Base-by-base conservation (phyloP, 2,888 invertebrate species). In the Marronus borbonicus region DNA sequence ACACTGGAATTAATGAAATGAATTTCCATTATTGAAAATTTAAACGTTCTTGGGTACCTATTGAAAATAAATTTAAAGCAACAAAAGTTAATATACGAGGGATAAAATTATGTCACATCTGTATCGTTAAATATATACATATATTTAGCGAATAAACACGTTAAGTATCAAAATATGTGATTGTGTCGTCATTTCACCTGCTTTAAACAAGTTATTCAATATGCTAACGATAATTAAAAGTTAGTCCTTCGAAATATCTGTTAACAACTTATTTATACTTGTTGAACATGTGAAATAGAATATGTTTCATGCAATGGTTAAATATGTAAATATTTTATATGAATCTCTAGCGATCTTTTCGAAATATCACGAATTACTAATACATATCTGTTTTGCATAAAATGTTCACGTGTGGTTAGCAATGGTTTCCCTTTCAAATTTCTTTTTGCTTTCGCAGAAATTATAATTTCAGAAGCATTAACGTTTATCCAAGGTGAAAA, bases 191-290 rank as follows among this genome's bases (percentile, higher is more conserved):
- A 14, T 31, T 31, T 31, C 28, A 31, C 31, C 28, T 14, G 24
- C 12, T 62, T 31, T 14, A 28, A 62, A 31, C 12, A 31, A 24
- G 28, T 10, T 8, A 24, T 31, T 10, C 8, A 28, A 62, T 62
- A 36, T 62, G 17, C 20, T n/a, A 55, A 31, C 28, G 31, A 28
- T 55, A 55, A 55, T 62, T 62, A 10, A 28, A 31, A 24, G 5
- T 31, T 62, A 14, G 62, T 62, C 62, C 62, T 62, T 62, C 62
- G 24, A 62, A 31, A 31, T 31, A 62, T 62, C 31, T 62, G 62
- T 12, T 31, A 10, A 2, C 44, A 10, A 62, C 14, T 62, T 24
- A 28, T 62, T 28, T 62, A 12, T 1, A 3, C 8, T 17, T 55
- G 20, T 52, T 62, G 28, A 60, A 31, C 10, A 28, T 24, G 62